Conservation (phyloP, 2,888 invertebrate genomes). For the Eristalinus aeneus region DNA sequence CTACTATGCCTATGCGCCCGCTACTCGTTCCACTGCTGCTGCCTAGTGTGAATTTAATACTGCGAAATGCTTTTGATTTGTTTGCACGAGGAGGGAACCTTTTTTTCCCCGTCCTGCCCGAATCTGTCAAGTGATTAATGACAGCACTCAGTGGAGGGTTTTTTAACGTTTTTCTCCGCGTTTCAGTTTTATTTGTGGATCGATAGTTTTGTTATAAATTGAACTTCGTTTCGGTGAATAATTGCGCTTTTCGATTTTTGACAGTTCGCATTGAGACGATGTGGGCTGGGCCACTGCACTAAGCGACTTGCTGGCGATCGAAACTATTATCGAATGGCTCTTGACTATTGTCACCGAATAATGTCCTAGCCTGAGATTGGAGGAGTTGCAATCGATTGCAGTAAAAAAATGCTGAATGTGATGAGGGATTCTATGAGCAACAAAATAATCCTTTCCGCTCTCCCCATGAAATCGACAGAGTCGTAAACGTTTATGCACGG, state of each 20-base stretch:
- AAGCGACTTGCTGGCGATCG: too few species aligned
- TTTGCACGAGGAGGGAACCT: not conserved
- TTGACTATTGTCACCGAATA: too few species aligned
- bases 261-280: slow-evolving; percentile 1
- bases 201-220: slow-evolving; percentile 34
- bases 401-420: not conserved
- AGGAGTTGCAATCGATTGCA: too few species aligned
- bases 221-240: slow-evolving; percentile 6
- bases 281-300: too few species aligned
- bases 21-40: not conserved
- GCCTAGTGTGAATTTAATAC: slow-evolving; percentile 28
- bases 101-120: not conserved
- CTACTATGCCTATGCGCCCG: not conserved
- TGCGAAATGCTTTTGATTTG: not conserved
- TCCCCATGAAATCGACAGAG: not conserved
- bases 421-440: not conserved
- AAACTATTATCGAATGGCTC: too few species aligned
- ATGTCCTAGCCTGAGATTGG: too few species aligned
- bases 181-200: not conserved
- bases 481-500: not conserved
- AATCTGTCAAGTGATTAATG: slow-evolving; percentile 33
- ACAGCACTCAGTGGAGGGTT: not conserved
- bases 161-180: not conserved
- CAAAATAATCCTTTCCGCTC: not conserved
- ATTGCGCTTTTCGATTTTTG: slow-evolving; percentile 17